phyloP scores from a whole-genome alignment of 2,113 vertebrate species.

The Aptenodytes forsteri region DNA sequence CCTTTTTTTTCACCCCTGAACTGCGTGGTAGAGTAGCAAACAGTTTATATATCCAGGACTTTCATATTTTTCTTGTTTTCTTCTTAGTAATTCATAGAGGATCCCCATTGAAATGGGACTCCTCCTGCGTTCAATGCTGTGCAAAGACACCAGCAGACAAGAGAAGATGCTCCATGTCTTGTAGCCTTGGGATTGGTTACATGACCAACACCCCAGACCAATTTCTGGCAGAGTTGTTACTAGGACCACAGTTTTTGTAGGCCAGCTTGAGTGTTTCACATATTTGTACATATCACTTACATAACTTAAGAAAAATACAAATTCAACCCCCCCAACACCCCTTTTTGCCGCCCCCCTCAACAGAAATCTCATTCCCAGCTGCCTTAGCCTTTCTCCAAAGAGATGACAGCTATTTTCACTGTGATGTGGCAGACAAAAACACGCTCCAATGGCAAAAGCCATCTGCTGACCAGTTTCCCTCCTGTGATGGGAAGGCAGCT shows the following conservation, averaged over 20 bases:
- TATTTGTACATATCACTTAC: background rate
- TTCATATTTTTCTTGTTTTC: background rate
- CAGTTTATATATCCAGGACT: background rate
- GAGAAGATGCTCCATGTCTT: background rate
- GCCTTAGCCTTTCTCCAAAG: background rate
- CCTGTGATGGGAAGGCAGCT: background rate
- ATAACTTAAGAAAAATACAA: background rate
- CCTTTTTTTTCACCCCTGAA: background rate
- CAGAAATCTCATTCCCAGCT: background rate
- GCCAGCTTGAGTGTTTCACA: accelerated
- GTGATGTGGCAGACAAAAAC: background rate
- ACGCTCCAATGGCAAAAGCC: background rate
- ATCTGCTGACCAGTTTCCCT: background rate
- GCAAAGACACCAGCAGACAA: background rate
- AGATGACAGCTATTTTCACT: background rate
- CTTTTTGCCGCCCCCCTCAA: accelerated
- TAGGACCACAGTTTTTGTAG: background rate
- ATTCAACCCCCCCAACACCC: background rate
- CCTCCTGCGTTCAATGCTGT: background rate
- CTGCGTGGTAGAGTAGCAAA: accelerated
- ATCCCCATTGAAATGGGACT: background rate
- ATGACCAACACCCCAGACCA: background rate
- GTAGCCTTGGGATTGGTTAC: background rate
- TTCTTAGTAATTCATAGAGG: background rate
- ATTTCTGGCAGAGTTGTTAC: background rate